These are phyloP conservation scores for Nesospiza acunhae DNA, from an alignment of 2,113 vertebrate genomes.

Conservation along the genomic window DNA sequence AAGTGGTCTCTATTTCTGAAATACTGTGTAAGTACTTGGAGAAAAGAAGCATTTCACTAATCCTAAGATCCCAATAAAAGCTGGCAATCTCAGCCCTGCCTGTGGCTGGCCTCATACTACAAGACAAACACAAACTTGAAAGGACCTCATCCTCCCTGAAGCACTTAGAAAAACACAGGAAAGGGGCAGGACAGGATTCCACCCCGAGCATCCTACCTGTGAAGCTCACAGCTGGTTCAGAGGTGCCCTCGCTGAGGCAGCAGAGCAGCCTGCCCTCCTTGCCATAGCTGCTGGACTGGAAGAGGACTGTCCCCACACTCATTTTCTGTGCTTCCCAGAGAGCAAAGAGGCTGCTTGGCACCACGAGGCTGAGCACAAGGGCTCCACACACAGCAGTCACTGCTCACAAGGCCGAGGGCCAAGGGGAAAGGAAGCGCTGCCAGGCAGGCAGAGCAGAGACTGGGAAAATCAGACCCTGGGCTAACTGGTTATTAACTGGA, in stretches of 20 bases:
- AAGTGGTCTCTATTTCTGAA: not conserved
- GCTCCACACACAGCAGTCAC: not conserved
- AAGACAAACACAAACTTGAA: not conserved
- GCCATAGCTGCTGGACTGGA: slow-evolving; percentile 82
- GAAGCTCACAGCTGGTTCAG: slow-evolving; percentile 1
- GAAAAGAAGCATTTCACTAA: not conserved
- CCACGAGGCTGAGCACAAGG: not conserved
- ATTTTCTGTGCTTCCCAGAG: slow-evolving; percentile 72
- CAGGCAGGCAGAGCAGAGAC: not conserved
- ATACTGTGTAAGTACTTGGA: not conserved
- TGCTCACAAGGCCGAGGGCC: not conserved
- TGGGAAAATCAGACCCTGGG: not conserved
- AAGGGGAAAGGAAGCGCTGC: not conserved
- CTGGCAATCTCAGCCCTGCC: not conserved
- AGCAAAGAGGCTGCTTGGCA: not conserved
- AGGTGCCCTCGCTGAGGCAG: slow-evolving; percentile 52
- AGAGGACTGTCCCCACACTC: slow-evolving; percentile 78
- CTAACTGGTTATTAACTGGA: slow-evolving; percentile 8
- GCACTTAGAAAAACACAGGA: not conserved
- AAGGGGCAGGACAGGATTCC: not conserved
- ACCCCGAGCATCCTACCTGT: slow-evolving; percentile 56
- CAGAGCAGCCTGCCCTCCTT: slow-evolving; percentile 72
- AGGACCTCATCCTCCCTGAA: not conserved
- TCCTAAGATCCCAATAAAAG: not conserved
- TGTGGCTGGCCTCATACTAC: rapidly evolving